phyloP scores from a whole-genome alignment of 1,140 invertebrate species.

The Microplitis mediator region DNA sequence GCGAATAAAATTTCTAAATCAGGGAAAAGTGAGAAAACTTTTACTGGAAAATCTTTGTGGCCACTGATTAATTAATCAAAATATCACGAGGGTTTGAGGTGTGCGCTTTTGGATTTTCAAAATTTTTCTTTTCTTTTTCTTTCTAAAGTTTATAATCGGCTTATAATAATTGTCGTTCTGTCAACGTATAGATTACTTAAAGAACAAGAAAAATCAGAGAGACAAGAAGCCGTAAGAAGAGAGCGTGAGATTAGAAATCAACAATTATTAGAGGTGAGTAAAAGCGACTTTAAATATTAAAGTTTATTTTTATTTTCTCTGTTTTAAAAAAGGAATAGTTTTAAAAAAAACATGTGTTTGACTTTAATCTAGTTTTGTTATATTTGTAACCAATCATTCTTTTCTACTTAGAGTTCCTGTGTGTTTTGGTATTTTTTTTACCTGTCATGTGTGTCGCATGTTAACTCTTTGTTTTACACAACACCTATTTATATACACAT shows the following conservation, averaged over 20 bases:
- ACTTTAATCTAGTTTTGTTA: constrained; percentile 46
- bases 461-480: constrained; percentile 55
- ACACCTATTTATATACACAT: constrained; percentile 41
- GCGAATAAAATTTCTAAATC: too few species aligned
- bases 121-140: too few species aligned
- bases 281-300: neutral
- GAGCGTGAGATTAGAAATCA: constrained; percentile 78
- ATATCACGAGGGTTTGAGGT: too few species aligned
- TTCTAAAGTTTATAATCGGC: too few species aligned
- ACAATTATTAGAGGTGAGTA: constrained; percentile 70
- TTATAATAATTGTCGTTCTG: neutral
- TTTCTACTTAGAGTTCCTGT: constrained; percentile 55
- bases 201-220: constrained; percentile 79
- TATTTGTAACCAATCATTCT: constrained; percentile 52
- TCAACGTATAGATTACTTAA: constrained; percentile 68
- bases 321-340: neutral
- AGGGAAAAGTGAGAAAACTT: too few species aligned
- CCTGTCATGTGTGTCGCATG: constrained; percentile 62
- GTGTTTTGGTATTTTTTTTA: constrained; percentile 39
- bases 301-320: constrained; percentile 11
- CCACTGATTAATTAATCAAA: too few species aligned
- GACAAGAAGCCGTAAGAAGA: constrained; percentile 75
- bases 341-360: neutral
- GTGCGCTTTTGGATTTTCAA: neutral
- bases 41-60: too few species aligned